A percentile compares a stretch with the other conserved stretches of the same genome.
These are phyloP conservation scores for Sebastes baramenuke DNA, from an alignment of 2,797 vertebrate species.

Conservation along the genomic window DNA sequence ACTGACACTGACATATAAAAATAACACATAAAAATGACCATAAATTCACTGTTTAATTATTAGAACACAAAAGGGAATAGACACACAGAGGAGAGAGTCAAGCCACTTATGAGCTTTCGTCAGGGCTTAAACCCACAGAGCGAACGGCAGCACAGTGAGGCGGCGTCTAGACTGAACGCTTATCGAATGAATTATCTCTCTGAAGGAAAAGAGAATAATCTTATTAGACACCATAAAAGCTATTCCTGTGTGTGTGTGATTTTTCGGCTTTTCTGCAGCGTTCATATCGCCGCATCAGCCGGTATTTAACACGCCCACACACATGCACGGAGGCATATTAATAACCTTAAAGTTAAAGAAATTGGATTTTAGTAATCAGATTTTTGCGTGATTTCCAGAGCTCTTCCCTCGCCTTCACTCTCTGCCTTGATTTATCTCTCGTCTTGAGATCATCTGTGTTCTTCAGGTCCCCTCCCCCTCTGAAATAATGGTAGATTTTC, in stretches of 20 bases:
- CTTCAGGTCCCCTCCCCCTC: constrained; percentile 37
- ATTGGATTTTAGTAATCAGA: constrained; percentile 51
- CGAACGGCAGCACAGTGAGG: constrained; percentile 19
- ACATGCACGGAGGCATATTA: constrained; percentile 15
- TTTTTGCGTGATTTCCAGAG: constrained; percentile 22
- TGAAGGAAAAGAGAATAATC: constrained; percentile 56
- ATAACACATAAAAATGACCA: neutral
- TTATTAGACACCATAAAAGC: constrained; percentile 49
- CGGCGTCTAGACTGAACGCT: constrained; percentile 59
- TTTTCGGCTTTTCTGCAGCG: neutral
- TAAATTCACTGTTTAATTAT: neutral
- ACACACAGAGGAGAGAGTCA: neutral
- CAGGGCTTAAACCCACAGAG: constrained; percentile 17
- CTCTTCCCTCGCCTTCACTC: constrained; percentile 9
- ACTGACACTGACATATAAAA: neutral
- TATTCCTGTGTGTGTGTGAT: neutral
- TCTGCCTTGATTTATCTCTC: constrained; percentile 31
- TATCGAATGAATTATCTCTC: constrained; percentile 57
- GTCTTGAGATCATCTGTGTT: constrained; percentile 53
- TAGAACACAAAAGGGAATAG: neutral
- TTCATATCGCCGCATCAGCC: constrained; percentile 35
- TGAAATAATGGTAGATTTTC: constrained; percentile 43
- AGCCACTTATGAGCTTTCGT: constrained; percentile 16
- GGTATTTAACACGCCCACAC: constrained; percentile 36
- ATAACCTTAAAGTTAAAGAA: constrained; percentile 26